These are phyloP conservation scores for Nanger granti DNA, from an alignment of 2,113 vertebrate species.

Conservation along the genomic window DNA sequence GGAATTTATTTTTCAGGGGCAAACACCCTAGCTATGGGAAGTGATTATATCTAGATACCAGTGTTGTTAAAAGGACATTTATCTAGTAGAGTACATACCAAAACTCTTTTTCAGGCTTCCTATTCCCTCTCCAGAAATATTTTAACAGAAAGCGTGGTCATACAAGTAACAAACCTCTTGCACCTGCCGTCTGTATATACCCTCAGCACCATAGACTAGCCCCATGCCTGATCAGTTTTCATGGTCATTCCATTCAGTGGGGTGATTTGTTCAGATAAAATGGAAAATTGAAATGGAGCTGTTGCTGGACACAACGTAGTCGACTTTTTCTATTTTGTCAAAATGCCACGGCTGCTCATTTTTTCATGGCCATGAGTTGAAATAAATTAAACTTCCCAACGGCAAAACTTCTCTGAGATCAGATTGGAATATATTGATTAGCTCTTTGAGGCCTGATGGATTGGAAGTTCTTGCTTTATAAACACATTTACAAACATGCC, in stretches of 20 bases:
- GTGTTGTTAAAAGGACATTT: constrained; percentile 39
- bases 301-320: constrained; percentile 68
- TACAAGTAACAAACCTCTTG: constrained; percentile 37
- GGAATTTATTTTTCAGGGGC: constrained; percentile 58
- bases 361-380: constrained; percentile 79
- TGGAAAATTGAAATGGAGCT: constrained; percentile 76
- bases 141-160: background rate
- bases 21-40: background rate
- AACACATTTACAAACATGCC: constrained; percentile 79
- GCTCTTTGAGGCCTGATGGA: constrained; percentile 82
- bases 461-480: constrained; percentile 79
- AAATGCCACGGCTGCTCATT: constrained; percentile 74
- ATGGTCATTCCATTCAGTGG: constrained; percentile 66
- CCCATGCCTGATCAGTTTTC: constrained; percentile 65
- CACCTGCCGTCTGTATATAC: constrained; percentile 22
- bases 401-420: constrained; percentile 78
- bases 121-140: constrained; percentile 5
- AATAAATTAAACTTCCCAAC: constrained; percentile 84
- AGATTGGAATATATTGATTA: constrained; percentile 85
- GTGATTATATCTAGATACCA: constrained; percentile 38
- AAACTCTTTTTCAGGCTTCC: background rate
- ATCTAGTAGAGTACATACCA: constrained; percentile 3
- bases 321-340: constrained; percentile 75
- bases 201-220: background rate
- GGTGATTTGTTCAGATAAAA: constrained; percentile 79